Percentiles rank a stretch among this genome's conserved stretches.
Conservation (phyloP, 2,113 vertebrate genomes). For the Dipodomys ordii region DNA sequence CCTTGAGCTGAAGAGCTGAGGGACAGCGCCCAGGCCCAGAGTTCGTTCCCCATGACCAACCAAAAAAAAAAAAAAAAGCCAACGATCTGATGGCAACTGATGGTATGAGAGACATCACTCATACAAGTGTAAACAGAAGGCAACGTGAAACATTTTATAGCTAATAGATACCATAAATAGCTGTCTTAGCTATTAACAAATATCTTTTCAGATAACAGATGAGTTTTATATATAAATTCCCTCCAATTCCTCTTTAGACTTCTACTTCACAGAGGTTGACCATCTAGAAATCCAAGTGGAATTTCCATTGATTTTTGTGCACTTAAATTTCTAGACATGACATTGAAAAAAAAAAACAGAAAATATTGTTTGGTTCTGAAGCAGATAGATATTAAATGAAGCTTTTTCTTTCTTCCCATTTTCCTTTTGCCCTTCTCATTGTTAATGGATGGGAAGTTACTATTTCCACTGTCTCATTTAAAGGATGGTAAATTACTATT, state of each 20-base stretch:
- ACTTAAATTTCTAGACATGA: conserved; percentile 21
- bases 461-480: too few species aligned
- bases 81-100: neutral
- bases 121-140: conserved; percentile 42
- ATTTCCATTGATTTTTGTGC: conserved; percentile 15
- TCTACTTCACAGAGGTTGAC: neutral
- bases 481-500: neutral
- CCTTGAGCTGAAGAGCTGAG: too few species aligned
- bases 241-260: conserved; percentile 33
- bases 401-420: neutral
- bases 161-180: conserved; percentile 34
- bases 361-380: neutral
- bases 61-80: neutral
- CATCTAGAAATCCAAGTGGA: neutral
- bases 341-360: neutral
- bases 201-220: conserved; percentile 55
- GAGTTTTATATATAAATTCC: neutral
- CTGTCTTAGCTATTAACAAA: conserved; percentile 23
- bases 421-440: neutral
- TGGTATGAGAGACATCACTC: neutral
- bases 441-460: neutral
- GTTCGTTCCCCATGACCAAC: too few species aligned
- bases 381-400: neutral
- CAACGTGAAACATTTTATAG: conserved; percentile 53
- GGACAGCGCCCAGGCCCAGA: too few species aligned